These are phyloP conservation scores for Emydocephalus ijimae DNA, from an alignment of 2,113 vertebrate genomes.

Conservation along the genomic window DNA sequence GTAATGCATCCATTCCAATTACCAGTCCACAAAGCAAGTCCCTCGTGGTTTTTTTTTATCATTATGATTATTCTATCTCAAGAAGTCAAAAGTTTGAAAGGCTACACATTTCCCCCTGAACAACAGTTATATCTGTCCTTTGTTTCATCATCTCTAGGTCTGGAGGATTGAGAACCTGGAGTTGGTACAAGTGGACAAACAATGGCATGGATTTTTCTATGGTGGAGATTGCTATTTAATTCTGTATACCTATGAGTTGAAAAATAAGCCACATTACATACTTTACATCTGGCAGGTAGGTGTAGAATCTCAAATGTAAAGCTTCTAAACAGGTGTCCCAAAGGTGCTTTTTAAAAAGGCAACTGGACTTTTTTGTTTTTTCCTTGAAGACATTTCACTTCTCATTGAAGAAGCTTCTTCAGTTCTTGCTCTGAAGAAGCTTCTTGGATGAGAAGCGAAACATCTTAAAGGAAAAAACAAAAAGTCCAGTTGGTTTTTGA, in stretches of 20 bases:
- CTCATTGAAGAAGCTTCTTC: no score
- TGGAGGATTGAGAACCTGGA: constrained; percentile 88
- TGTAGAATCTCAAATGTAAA: background rate
- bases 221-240: constrained; percentile 91
- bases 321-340: background rate
- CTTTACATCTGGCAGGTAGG: constrained; percentile 90
- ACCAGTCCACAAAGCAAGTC: background rate
- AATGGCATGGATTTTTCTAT: constrained; percentile 79
- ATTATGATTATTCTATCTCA: background rate
- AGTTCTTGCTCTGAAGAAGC: background rate
- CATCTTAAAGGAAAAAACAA: background rate
- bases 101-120: background rate
- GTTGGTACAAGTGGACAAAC: constrained; percentile 71
- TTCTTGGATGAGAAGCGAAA: background rate
- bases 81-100: background rate
- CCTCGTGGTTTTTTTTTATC: no score
- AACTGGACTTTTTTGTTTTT: background rate
- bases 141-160: constrained; percentile 62
- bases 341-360: background rate
- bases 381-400: background rate
- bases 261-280: constrained; percentile 71
- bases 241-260: constrained; percentile 80
- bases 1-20: background rate
- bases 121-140: background rate
- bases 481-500: background rate